Percentiles rank a stretch among this genome's conserved stretches.
phyloP scores from a whole-genome alignment of 2,888 invertebrate species.

The Nasonovia ribisnigri region DNA sequence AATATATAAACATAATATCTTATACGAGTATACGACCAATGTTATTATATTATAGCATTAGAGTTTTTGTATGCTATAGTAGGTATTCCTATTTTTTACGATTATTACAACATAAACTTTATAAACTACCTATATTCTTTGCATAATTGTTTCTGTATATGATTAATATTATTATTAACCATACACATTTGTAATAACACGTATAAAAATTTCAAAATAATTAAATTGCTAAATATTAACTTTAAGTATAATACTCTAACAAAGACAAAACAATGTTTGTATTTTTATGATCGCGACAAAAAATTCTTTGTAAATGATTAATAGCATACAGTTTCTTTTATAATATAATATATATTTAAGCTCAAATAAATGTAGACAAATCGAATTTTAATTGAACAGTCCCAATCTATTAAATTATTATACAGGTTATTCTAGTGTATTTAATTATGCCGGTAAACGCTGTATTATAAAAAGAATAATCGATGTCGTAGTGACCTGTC shows the following conservation, averaged over 20 bases:
- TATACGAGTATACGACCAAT: neutral
- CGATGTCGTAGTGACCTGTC: conserved; percentile 38
- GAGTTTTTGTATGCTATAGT: neutral
- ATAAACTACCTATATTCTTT: neutral
- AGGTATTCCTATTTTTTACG: neutral
- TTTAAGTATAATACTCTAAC: neutral
- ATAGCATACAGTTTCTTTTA: neutral
- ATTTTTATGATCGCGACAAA: neutral
- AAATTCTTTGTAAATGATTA: neutral
- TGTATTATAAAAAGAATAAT: conserved; percentile 19
- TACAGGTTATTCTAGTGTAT: neutral
- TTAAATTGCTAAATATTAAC: neutral
- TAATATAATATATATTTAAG: neutral
- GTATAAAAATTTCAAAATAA: neutral
- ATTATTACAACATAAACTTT: neutral
- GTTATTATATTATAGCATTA: neutral
- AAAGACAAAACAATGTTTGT: neutral
- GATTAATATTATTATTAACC: neutral
- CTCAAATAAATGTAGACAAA: neutral
- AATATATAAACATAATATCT: neutral
- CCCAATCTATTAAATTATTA: neutral
- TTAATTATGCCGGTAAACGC: neutral
- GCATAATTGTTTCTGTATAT: neutral
- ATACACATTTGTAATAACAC: neutral
- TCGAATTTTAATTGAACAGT: neutral